phyloP scores from a whole-genome alignment of 2,797 vertebrate genomes.

The Sternarchorhynchus goeldii region DNA sequence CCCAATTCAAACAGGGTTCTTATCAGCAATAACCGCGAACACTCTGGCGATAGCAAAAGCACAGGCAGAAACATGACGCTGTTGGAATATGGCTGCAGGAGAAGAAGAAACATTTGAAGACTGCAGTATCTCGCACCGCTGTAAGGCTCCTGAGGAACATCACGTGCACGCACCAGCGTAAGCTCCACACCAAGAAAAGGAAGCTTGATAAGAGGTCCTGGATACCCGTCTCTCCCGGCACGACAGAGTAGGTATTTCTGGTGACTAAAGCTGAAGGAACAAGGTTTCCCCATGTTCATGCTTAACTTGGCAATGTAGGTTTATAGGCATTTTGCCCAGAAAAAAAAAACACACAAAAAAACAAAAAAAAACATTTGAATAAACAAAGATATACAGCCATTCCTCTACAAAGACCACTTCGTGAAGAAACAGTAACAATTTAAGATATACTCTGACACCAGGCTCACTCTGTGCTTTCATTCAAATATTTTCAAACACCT shows the following conservation, averaged over 20 bases:
- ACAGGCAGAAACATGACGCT: conserved; percentile 3
- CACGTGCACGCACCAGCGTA: conserved; percentile 19
- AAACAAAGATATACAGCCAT: not conserved
- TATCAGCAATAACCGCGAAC: conserved; percentile 31
- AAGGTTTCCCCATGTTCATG: not conserved
- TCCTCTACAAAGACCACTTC: not conserved
- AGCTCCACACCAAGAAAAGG: conserved; percentile 26
- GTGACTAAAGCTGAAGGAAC: not conserved
- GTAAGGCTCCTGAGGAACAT: conserved; percentile 14
- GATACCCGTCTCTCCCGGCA: conserved; percentile 7
- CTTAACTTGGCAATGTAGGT: not conserved
- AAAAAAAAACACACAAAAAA: conserved; percentile 9
- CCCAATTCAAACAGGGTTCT: conserved; percentile 15
- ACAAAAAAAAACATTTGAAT: conserved; percentile 4
- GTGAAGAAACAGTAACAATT: conserved; percentile 21
- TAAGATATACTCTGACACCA: conserved; percentile 22
- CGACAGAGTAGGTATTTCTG: conserved; percentile 30
- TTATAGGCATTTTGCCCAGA: not conserved
- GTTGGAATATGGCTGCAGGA: conserved; percentile 25
- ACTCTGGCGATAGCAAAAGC: conserved; percentile 19
- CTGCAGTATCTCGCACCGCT: conserved; percentile 13
- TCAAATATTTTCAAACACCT: conserved; percentile 3
- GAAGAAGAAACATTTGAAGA: conserved; percentile 12
- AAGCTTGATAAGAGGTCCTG: conserved; percentile 3
- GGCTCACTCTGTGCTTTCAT: conserved; percentile 4